phyloP scores from a whole-genome alignment of 1,140 invertebrate species.

The Drosophila sproati region DNA sequence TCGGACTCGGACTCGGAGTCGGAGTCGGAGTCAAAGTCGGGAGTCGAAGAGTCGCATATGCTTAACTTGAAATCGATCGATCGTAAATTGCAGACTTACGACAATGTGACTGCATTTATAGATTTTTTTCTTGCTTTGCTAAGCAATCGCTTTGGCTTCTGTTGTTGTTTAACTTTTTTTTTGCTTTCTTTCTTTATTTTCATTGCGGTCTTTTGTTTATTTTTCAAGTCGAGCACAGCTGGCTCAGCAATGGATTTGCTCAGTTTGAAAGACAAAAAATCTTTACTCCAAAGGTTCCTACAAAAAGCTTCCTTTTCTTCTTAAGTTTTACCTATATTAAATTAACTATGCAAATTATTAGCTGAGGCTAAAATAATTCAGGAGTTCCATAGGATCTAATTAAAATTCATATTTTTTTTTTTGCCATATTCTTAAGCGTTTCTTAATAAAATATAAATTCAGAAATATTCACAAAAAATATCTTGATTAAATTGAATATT shows the following conservation, averaged over 20 bases:
- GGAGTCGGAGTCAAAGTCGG: constrained; percentile 2
- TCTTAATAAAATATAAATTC: too few species aligned
- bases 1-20: constrained; percentile 4
- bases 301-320: too few species aligned
- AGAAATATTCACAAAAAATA: too few species aligned
- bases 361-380: too few species aligned
- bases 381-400: too few species aligned
- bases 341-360: too few species aligned
- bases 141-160: constrained; percentile 15
- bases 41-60: constrained; percentile 49
- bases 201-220: constrained; percentile 29
- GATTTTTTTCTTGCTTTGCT: constrained; percentile 41
- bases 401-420: too few species aligned
- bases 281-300: neutral
- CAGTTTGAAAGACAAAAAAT: constrained; percentile 23
- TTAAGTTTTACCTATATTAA: too few species aligned
- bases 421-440: too few species aligned
- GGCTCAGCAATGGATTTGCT: constrained; percentile 12
- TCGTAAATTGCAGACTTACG: constrained; percentile 76
- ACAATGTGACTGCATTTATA: constrained; percentile 53
- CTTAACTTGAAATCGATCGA: constrained; percentile 71
- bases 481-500: too few species aligned
- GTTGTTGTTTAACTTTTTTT: constrained; percentile 3
- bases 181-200: constrained; percentile 8
- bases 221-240: constrained; percentile 20